Base-by-base conservation (phyloP, 1,140 invertebrate genomes). In the Helicoverpa zea region DNA sequence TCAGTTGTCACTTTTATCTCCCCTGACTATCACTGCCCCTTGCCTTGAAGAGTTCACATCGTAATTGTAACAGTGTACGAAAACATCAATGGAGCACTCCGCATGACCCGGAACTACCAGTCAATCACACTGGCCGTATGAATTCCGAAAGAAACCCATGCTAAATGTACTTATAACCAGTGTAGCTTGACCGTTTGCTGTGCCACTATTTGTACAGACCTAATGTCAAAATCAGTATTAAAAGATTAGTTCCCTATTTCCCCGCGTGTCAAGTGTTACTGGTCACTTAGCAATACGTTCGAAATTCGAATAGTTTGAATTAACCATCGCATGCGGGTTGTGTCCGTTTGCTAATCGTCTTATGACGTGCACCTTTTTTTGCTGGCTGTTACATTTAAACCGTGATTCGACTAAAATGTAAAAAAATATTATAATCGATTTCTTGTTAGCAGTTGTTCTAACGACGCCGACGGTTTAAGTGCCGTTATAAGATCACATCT, bases 281-380 rank as follows among this genome's bases (percentile, higher is more conserved):
- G 63, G 63, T 12, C 43, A 47, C 16, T 66, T 35, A 11, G n/a
- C 16, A 18, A 3, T n/a, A 43, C 16, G 63, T 66, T 66, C 63
- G 63, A 66, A 66, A 49, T 66, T 49, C 63, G 63, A 66, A 66
- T 74, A 59, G 73, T 75, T 56, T 61, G 73, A 43, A 75, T 59
- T 58, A 58, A 47, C 73, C n/a, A 61, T 59, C 16, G 54, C 43
- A 61, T 61, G 77, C 49, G 43, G 54, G 52, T 70, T 79, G 79
- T 79, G 56, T 76, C 18, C 43, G 52, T 58, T 78, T 83, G 81
- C 85, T 91, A 91, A 91, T 90, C 84, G 85, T 79, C 52, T 84
- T 81, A 87, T 88, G 87, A 91, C 87, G 83, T 79, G 87, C 86
- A 76, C 77, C 84, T 90, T 92, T 43, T 92, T 91, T 92, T 92